Conservation (phyloP, 2,888 invertebrate species). For the Chironomus riparius region DNA sequence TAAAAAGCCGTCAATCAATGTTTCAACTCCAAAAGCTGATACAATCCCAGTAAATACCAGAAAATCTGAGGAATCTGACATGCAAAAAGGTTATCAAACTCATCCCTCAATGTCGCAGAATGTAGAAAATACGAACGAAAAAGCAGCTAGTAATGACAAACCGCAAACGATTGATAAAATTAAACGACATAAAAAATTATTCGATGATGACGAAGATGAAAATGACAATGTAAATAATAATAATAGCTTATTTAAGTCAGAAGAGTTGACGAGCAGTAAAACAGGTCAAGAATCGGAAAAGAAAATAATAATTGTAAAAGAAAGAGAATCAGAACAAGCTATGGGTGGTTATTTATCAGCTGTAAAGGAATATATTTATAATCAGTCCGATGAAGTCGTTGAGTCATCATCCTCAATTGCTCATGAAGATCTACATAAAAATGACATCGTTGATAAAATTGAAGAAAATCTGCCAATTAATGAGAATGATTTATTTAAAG, state of each 20-base stretch:
- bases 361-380: too few species aligned
- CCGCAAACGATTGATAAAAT: background rate
- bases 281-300: background rate
- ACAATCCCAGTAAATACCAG: background rate
- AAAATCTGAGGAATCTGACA: background rate
- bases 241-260: background rate
- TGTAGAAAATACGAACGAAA: background rate
- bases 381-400: too few species aligned
- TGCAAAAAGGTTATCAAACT: background rate
- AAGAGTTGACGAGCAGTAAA: background rate
- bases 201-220: background rate
- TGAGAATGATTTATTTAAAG: background rate
- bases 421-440: background rate
- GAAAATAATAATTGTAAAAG: too few species aligned
- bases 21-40: background rate
- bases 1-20: background rate
- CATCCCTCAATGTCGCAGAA: background rate
- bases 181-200: background rate
- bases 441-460: background rate
- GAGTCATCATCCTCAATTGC: too few species aligned
- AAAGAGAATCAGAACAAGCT: too few species aligned
- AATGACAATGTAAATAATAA: background rate
- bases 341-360: too few species aligned
- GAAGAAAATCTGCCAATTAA: background rate
- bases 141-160: background rate